Percentiles rank a stretch among this genome's conserved stretches.
Conservation (phyloP, 2,113 vertebrate species). For the Sapajus apella region DNA sequence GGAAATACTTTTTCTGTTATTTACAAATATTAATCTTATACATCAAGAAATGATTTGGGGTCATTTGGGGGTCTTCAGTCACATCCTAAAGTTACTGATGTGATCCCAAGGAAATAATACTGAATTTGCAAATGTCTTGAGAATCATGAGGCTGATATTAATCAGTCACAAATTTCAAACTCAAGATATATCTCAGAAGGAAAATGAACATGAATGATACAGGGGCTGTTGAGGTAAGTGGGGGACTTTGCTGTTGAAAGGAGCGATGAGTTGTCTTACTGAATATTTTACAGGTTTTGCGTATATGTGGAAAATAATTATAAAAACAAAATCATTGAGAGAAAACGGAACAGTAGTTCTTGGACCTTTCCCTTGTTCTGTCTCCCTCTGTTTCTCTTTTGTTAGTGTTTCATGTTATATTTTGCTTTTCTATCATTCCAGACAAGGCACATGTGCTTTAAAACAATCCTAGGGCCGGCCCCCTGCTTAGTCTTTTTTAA, state of each 20-base stretch:
- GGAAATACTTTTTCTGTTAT: neutral
- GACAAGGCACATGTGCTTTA: neutral
- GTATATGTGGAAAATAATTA: neutral
- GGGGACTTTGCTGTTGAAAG: neutral
- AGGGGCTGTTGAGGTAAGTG: neutral
- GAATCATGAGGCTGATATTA: neutral
- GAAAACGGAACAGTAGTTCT: neutral
- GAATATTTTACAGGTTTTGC: neutral
- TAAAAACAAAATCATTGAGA: constrained; percentile 19
- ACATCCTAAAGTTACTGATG: neutral
- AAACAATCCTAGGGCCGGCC: neutral
- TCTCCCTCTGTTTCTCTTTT: neutral
- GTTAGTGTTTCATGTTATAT: neutral
- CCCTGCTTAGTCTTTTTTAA: neutral
- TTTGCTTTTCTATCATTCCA: neutral
- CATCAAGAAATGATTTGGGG: neutral
- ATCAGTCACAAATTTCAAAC: neutral
- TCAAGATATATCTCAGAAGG: neutral
- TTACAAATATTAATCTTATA: neutral
- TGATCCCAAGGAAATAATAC: neutral
- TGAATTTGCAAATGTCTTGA: neutral
- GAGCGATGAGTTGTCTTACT: neutral
- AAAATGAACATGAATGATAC: neutral
- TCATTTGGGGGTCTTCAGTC: neutral
- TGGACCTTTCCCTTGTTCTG: neutral